Evolutionary conservation across 2,888 invertebrate genomes (phyloP).

Genomic region (Melieria picta): DNA sequence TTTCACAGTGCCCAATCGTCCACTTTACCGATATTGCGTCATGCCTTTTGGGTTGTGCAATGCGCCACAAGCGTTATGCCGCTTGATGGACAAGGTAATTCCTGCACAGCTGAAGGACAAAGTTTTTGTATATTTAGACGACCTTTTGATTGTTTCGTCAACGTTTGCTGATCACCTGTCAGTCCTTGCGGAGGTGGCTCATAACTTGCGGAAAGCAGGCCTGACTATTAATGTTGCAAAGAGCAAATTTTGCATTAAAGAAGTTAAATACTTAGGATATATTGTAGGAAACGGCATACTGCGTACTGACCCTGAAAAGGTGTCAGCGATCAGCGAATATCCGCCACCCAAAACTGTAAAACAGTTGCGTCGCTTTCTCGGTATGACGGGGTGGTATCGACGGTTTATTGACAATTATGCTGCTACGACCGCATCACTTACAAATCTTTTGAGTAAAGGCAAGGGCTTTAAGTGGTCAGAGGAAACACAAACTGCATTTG

Average conservation of each 20-base stretch:
- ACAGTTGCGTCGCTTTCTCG: constrained; percentile 21
- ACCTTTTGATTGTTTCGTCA: constrained; percentile 19
- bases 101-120: constrained; percentile 23
- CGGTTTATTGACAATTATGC: constrained; percentile 21
- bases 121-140: constrained; percentile 30
- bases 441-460: constrained; percentile 10
- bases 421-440: constrained; percentile 11
- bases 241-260: constrained; percentile 24
- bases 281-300: constrained; percentile 20
- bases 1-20: constrained; percentile 4
- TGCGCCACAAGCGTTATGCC: constrained; percentile 23
- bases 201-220: constrained; percentile 14
- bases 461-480: constrained; percentile 27
- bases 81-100: constrained; percentile 27
- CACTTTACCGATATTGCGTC: neutral
- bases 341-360: constrained; percentile 12
- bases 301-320: constrained; percentile 25
- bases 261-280: constrained; percentile 26
- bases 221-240: constrained; percentile 17
- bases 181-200: constrained; percentile 15
- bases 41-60: constrained; percentile 3
- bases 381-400: constrained; percentile 23
- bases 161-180: constrained; percentile 9
- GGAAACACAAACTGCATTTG: constrained; percentile 23
- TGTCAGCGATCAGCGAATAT: constrained; percentile 20